Conservation (phyloP, 2,888 invertebrate species). For the Entomobrya multifasciata region DNA sequence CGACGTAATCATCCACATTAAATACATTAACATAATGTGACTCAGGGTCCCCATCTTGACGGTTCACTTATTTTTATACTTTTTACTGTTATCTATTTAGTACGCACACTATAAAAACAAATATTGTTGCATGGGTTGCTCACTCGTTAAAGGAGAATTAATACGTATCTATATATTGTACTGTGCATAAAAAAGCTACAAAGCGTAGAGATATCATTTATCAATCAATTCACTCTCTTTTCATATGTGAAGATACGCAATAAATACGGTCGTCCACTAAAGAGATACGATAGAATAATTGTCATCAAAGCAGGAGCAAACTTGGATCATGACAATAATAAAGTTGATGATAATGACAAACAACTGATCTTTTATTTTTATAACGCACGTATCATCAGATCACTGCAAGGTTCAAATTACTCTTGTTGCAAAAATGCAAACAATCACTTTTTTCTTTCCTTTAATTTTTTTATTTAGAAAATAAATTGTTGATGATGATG, state of each 20-base stretch:
- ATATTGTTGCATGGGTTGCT: conserved; percentile 28
- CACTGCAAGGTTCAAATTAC: too few relatives aligned
- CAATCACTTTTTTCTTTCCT: too few relatives aligned
- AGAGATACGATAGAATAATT: not conserved
- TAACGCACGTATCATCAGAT: too few relatives aligned
- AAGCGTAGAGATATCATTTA: conserved; percentile 20
- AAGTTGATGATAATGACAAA: not conserved
- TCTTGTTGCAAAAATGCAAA: too few relatives aligned
- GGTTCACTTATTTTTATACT: conserved; percentile 35
- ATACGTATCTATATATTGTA: too few relatives aligned
- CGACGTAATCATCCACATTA: conserved; percentile 67
- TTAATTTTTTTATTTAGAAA: too few relatives aligned
- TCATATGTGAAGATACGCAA: conserved; percentile 20
- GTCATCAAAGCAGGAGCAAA: not conserved
- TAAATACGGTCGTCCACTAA: not conserved
- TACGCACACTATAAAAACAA: conserved; percentile 42
- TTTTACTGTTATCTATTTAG: conserved; percentile 12
- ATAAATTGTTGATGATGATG: too few relatives aligned
- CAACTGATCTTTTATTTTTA: too few relatives aligned
- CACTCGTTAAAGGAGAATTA: too few relatives aligned
- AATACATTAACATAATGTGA: conserved; percentile 67
- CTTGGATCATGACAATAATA: not conserved
- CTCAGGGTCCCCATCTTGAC: conserved; percentile 70
- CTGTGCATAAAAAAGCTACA: too few relatives aligned
- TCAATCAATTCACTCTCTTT: conserved; percentile 40